phyloP scores from a whole-genome alignment of 92 coral and sea anemone species.

The Epizoanthus illoricatus region DNA sequence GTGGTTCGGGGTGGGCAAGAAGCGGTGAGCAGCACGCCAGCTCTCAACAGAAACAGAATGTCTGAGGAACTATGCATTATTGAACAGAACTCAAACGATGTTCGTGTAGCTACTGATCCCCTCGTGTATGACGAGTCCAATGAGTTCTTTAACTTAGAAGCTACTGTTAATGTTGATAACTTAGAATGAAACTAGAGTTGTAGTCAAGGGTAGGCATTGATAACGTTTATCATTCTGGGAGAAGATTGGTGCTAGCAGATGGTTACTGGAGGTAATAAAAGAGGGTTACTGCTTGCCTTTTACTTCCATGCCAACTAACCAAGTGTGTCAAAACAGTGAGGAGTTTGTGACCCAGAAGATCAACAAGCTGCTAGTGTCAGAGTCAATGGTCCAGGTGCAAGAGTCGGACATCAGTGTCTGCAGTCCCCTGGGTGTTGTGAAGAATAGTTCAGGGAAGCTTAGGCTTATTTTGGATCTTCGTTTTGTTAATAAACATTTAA shows the following conservation, averaged over 20 bases:
- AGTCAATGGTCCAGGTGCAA: conserved; percentile 37
- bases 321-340: conserved; percentile 27
- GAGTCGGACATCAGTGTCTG: conserved; percentile 38
- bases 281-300: conserved; percentile 57
- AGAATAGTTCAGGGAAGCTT: conserved; percentile 36
- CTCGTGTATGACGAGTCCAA: background rate
- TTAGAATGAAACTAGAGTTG: conserved; percentile 29
- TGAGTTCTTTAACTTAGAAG: conserved; percentile 7
- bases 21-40: background rate
- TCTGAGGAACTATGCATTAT: background rate
- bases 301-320: conserved; percentile 33
- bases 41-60: conserved; percentile 7
- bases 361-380: conserved; percentile 36
- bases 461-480: conserved; percentile 51
- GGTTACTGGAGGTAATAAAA: conserved; percentile 47
- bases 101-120: background rate
- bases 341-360: conserved; percentile 51
- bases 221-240: conserved; percentile 47
- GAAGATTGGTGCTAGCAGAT: conserved; percentile 50
- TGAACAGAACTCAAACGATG: background rate
- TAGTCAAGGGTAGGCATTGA: conserved; percentile 47
- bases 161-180: background rate
- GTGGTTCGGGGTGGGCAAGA: conserved; percentile 20
- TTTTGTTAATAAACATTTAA: conserved; percentile 45
- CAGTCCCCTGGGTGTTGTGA: conserved; percentile 50